Evolutionary conservation across 1,140 invertebrate genomes (phyloP).

Genomic region (Zaprionus camerounensis): DNA sequence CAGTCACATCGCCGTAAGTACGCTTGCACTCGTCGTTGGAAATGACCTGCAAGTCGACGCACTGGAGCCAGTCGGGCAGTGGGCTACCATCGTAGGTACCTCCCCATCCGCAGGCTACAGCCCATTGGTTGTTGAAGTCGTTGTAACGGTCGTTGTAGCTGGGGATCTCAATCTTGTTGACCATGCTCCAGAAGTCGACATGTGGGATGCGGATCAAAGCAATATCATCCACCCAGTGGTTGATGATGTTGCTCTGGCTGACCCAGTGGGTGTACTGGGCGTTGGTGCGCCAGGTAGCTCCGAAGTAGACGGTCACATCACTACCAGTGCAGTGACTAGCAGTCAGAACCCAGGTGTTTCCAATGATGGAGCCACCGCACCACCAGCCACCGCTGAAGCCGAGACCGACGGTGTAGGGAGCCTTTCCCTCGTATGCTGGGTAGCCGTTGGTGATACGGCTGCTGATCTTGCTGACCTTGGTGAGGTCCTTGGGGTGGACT

Average conservation of each 20-base stretch:
- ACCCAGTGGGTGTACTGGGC: slow-evolving; percentile 57
- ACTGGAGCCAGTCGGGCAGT: slow-evolving; percentile 39
- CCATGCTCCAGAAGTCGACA: slow-evolving; percentile 37
- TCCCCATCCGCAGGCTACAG: slow-evolving; percentile 57
- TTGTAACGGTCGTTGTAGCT: slow-evolving; percentile 43
- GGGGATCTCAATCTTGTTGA: slow-evolving; percentile 46
- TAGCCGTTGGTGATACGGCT: slow-evolving; percentile 56
- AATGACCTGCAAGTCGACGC: slow-evolving; percentile 41
- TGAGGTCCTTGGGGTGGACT: slow-evolving; percentile 19
- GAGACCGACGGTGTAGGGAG: slow-evolving; percentile 57
- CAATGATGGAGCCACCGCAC: slow-evolving; percentile 87
- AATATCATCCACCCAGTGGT: slow-evolving; percentile 42
- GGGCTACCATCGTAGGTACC: slow-evolving; percentile 33
- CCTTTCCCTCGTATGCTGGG: slow-evolving; percentile 27
- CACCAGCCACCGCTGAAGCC: slow-evolving; percentile 75
- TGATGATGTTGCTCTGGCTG: slow-evolving; percentile 26
- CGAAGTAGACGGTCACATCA: slow-evolving; percentile 53
- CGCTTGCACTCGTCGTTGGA: slow-evolving; percentile 8
- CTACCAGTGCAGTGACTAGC: slow-evolving; percentile 53
- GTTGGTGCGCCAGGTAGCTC: slow-evolving; percentile 52
- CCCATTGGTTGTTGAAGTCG: slow-evolving; percentile 24
- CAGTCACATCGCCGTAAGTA: slow-evolving; percentile 36
- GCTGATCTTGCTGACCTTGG: slow-evolving; percentile 33
- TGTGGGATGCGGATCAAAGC: slow-evolving; percentile 40
- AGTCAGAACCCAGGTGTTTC: slow-evolving; percentile 67